A percentile compares a stretch with the other conserved stretches of the same genome.
Conservation (phyloP, 2,888 invertebrate genomes). For the Drosophila siamana region DNA sequence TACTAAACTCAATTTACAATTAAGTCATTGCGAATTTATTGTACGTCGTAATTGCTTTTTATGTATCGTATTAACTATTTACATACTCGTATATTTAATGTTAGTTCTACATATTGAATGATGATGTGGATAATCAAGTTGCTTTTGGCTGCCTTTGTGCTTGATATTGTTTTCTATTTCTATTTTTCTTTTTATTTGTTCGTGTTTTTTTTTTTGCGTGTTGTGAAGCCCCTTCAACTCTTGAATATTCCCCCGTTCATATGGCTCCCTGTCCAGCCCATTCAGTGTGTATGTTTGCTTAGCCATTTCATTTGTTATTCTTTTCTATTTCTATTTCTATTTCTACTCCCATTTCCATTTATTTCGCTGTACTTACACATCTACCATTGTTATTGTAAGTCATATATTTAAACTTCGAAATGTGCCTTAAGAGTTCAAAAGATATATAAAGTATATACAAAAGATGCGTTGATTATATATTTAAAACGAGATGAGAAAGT, state of each 20-base stretch:
- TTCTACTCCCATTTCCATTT: conserved; percentile 11
- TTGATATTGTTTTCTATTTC: conserved; percentile 19
- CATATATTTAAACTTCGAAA: conserved; percentile 62
- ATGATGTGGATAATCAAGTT: conserved; percentile 28
- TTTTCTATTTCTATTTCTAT: conserved; percentile 21
- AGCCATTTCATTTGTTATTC: conserved; percentile 25
- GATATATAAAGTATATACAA: conserved; percentile 40
- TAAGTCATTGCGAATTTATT: conserved; percentile 79
- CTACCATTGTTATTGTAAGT: conserved; percentile 52
- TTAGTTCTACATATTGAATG: conserved; percentile 26
- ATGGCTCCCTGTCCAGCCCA: background rate
- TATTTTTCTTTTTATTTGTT: background rate
- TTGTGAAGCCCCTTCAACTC: conserved; percentile 42
- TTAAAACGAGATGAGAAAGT: conserved; percentile 34
- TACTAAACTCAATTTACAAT: conserved; percentile 52
- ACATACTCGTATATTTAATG: conserved; percentile 32
- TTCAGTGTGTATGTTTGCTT: conserved; percentile 36
- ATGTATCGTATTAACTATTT: conserved; percentile 38
- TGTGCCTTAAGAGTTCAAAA: conserved; percentile 79
- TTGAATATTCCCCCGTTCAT: conserved; percentile 3
- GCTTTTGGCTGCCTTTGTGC: conserved; percentile 61
- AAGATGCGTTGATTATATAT: conserved; percentile 31
- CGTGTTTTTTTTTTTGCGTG: conserved; percentile 32
- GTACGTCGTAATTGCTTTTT: conserved; percentile 59
- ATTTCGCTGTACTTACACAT: conserved; percentile 36